Evolutionary conservation across 2,797 vertebrate species (phyloP).

Genomic region (Anabas testudineus): DNA sequence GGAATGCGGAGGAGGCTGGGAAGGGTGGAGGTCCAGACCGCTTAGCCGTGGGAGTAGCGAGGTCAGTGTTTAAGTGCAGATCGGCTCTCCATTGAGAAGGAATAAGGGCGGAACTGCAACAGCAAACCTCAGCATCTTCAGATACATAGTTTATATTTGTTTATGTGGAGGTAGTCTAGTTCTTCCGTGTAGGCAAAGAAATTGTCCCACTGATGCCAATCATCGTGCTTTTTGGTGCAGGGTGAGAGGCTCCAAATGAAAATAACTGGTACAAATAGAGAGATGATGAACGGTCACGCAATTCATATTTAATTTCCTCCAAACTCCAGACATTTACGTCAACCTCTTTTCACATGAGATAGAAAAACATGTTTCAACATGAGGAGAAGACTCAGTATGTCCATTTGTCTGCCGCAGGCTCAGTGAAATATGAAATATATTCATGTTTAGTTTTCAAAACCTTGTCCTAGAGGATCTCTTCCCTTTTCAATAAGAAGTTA

Average conservation of each 20-base stretch:
- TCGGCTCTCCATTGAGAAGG: slow-evolving; percentile 52
- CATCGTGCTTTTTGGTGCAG: slow-evolving; percentile 10
- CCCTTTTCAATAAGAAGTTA: not conserved
- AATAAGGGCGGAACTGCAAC: slow-evolving; percentile 48
- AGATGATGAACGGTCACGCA: slow-evolving; percentile 13
- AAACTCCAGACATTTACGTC: slow-evolving; percentile 17
- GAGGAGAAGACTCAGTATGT: not conserved
- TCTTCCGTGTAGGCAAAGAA: slow-evolving; percentile 27
- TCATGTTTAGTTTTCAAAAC: not conserved
- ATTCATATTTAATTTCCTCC: slow-evolving; percentile 14
- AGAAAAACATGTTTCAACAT: slow-evolving; percentile 27
- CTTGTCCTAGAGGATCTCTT: no score
- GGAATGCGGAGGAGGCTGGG: slow-evolving; percentile 70
- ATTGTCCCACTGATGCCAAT: slow-evolving; percentile 12
- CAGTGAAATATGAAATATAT: not conserved
- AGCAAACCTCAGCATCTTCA: slow-evolving; percentile 43
- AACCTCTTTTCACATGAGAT: slow-evolving; percentile 4
- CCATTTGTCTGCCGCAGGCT: not conserved
- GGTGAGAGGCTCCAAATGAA: not conserved
- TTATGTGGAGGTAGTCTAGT: slow-evolving; percentile 36
- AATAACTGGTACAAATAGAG: slow-evolving; percentile 4
- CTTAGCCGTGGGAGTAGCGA: slow-evolving; percentile 70
- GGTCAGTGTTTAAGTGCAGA: slow-evolving; percentile 48
- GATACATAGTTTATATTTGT: slow-evolving; percentile 58
- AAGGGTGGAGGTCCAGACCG: slow-evolving; percentile 64